Conservation (phyloP, 2,797 vertebrate genomes). For the Toxotes lorentzi region DNA sequence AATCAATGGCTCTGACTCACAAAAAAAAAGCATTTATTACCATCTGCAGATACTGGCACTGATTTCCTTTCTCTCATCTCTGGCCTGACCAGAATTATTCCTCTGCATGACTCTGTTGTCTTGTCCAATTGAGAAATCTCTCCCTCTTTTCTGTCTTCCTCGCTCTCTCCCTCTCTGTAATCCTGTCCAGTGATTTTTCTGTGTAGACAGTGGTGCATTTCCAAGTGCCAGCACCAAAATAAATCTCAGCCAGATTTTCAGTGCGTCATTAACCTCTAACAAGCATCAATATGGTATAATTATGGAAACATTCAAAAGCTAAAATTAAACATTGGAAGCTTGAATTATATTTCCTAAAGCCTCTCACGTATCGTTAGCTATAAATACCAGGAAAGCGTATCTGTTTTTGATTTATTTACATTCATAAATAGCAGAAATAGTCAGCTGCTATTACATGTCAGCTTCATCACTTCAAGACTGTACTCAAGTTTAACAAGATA, state of each 20-base stretch:
- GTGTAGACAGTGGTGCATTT: constrained; percentile 13
- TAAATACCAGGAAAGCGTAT: not conserved
- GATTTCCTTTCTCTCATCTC: constrained; percentile 28
- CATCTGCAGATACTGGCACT: constrained; percentile 61
- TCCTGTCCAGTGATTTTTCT: constrained; percentile 41
- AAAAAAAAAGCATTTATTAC: constrained; percentile 35
- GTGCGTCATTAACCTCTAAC: constrained; percentile 62
- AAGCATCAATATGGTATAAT: constrained; percentile 52
- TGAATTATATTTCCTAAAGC: constrained; percentile 2
- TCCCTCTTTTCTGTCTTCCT: constrained; percentile 17
- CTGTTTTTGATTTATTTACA: not conserved
- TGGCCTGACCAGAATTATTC: constrained; percentile 39
- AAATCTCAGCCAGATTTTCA: constrained; percentile 49
- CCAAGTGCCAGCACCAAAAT: constrained; percentile 55
- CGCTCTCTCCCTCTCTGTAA: constrained; percentile 32
- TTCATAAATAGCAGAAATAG: not conserved
- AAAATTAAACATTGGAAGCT: constrained; percentile 36
- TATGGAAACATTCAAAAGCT: constrained; percentile 39
- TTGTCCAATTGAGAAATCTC: constrained; percentile 34
- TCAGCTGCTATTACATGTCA: not conserved
- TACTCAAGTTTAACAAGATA: not conserved
- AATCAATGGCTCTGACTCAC: constrained; percentile 42
- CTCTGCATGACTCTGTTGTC: constrained; percentile 48
- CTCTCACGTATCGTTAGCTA: not conserved
- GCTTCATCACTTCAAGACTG: not conserved